Conservation (phyloP, 2,797 vertebrate species). For the Kryptopterus vitreolus region DNA sequence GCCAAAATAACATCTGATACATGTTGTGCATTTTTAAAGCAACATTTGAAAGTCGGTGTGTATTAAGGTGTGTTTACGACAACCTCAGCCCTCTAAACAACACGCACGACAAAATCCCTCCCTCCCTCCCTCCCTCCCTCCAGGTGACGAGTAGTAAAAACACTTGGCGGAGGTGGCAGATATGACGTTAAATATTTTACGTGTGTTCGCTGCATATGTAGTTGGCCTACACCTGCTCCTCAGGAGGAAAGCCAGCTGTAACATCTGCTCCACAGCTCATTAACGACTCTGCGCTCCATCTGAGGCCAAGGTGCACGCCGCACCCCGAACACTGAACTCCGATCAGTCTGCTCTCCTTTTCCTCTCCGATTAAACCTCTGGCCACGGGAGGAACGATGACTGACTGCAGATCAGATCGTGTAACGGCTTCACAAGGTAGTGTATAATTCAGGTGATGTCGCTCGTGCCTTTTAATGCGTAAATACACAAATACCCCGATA, state of each 20-base stretch:
- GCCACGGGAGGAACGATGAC: not conserved
- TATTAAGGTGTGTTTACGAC: conserved; percentile 31
- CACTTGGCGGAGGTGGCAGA: conserved; percentile 78
- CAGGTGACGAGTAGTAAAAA: conserved; percentile 76
- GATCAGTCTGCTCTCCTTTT: conserved; percentile 11
- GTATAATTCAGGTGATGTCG: not conserved
- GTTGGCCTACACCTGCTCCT: conserved; percentile 77
- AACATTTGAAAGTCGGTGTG: not conserved
- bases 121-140: conserved; percentile 51
- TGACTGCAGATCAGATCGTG: not conserved
- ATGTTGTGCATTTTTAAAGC: conserved; percentile 25
- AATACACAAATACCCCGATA: too few species aligned
- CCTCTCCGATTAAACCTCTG: not conserved
- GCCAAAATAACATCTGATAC: conserved; percentile 56
- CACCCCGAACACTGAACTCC: conserved; percentile 10
- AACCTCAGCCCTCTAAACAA: conserved; percentile 52
- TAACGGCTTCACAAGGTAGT: too few species aligned
- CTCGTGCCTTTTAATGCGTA: not conserved
- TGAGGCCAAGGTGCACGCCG: not conserved
- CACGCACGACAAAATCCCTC: not conserved
- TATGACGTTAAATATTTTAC: conserved; percentile 83
- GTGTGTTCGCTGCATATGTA: conserved; percentile 75
- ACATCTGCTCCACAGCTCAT: conserved; percentile 78
- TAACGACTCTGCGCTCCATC: conserved; percentile 65
- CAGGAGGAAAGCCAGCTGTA: conserved; percentile 68